Evolutionary conservation across 1,140 invertebrate genomes (phyloP).

Genomic region (Neodiprion lecontei): DNA sequence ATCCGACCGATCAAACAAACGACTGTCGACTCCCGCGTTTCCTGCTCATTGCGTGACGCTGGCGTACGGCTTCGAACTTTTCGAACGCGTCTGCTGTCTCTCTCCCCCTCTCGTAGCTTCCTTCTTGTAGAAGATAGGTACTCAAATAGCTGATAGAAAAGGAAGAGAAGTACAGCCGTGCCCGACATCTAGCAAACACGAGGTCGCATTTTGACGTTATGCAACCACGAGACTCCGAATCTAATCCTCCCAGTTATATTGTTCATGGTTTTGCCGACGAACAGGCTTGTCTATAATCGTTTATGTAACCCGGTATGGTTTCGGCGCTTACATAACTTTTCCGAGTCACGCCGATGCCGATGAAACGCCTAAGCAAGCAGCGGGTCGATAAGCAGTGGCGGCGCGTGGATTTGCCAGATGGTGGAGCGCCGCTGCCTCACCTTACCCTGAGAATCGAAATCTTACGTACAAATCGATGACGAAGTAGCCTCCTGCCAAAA

Average conservation of each 20-base stretch:
- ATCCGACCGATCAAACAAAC: neutral
- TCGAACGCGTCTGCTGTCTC: no score
- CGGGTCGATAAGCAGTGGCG: slow-evolving; percentile 44
- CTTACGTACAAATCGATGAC: slow-evolving; percentile 52
- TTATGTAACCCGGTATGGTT: slow-evolving; percentile 41
- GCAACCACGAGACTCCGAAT: neutral
- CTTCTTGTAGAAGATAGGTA: no score
- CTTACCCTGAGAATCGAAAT: slow-evolving; percentile 18
- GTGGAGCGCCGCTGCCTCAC: slow-evolving; percentile 38
- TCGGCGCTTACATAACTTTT: slow-evolving; percentile 38
- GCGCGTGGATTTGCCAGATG: slow-evolving; percentile 45
- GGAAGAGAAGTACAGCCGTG: no score
- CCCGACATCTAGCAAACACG: neutral
- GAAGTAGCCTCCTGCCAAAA: slow-evolving; percentile 48
- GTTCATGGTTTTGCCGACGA: neutral
- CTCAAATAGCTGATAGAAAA: no score
- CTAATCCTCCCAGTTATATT: neutral
- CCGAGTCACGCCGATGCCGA: neutral
- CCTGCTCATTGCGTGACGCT: neutral
- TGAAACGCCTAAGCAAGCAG: neutral
- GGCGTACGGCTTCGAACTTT: neutral
- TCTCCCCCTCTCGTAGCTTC: no score
- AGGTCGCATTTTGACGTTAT: neutral
- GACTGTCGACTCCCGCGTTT: neutral
- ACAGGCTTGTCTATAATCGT: slow-evolving; percentile 6